A percentile compares a stretch with the other conserved stretches of the same genome.
These are phyloP conservation scores for Atractosteus spatula DNA, from an alignment of 2,113 vertebrate genomes.

Conservation along the genomic window DNA sequence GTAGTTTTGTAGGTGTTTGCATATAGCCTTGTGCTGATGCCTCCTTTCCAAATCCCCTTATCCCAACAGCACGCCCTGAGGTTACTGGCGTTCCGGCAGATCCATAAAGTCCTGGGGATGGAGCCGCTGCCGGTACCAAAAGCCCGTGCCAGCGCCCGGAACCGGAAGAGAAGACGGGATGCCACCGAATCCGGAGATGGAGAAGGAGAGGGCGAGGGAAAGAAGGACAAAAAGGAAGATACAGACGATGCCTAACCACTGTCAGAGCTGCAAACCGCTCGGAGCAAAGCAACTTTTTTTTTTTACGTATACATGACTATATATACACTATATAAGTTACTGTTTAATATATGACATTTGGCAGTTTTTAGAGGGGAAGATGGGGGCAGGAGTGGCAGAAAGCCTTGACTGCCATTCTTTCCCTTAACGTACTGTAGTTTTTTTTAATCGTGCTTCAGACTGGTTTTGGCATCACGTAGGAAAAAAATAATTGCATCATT, in stretches of 20 bases:
- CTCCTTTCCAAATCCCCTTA: not conserved
- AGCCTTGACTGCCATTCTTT: constrained; percentile 20
- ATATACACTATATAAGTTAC: constrained; percentile 13
- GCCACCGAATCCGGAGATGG: constrained; percentile 37
- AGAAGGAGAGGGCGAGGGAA: constrained; percentile 47
- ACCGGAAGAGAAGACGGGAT: constrained; percentile 63
- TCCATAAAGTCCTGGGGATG: constrained; percentile 67
- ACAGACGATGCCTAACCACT: constrained; percentile 42
- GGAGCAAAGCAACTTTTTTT: constrained; percentile 40
- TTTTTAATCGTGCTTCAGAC: constrained; percentile 31
- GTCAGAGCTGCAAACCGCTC: constrained; percentile 2
- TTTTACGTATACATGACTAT: constrained; percentile 32
- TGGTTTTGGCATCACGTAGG: constrained; percentile 14
- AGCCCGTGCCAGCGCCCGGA: constrained; percentile 41
- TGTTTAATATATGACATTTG: constrained; percentile 11
- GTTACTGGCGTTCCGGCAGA: constrained; percentile 69
- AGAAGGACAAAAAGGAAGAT: constrained; percentile 59
- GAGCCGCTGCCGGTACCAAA: constrained; percentile 55
- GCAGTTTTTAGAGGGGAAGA: constrained; percentile 19
- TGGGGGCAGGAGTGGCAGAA: constrained; percentile 13
- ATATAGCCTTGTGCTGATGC: too few species aligned
- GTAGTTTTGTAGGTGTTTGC: too few species aligned
- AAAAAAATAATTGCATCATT: constrained; percentile 34
- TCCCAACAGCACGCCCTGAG: constrained; percentile 62
- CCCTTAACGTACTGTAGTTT: constrained; percentile 32